Percentiles rank a stretch among this genome's conserved stretches.
Evolutionary conservation across 1,140 invertebrate species (phyloP).

Genomic region (Mactra quadrangularis): DNA sequence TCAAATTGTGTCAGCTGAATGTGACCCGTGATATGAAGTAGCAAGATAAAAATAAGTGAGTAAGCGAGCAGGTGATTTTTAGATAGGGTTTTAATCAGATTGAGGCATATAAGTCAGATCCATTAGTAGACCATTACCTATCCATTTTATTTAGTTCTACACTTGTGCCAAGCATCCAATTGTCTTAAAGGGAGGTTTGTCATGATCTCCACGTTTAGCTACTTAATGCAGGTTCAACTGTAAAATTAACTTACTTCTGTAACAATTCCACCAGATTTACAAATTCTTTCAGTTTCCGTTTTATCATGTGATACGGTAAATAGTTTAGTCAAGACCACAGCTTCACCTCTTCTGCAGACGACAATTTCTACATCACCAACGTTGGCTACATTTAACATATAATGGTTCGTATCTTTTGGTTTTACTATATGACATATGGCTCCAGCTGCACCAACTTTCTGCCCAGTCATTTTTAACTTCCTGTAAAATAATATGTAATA

Average conservation of each 20-base stretch:
- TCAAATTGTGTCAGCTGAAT: no score
- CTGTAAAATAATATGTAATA: slow-evolving; percentile 64
- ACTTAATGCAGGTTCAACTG: no score
- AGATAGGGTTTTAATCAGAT: no score
- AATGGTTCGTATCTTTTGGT: slow-evolving; percentile 63
- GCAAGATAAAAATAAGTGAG: no score
- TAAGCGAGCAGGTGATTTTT: no score
- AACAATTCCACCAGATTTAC: slow-evolving; percentile 81
- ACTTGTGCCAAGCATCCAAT: no score
- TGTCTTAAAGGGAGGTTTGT: no score
- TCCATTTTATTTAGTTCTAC: no score
- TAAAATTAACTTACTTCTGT: slow-evolving; percentile 82
- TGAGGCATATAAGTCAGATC: no score
- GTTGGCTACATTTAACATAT: slow-evolving; percentile 80
- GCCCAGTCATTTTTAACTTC: slow-evolving; percentile 79
- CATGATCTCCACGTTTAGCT: no score
- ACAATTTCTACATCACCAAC: slow-evolving; percentile 83
- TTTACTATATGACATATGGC: slow-evolving; percentile 78
- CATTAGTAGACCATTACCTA: no score
- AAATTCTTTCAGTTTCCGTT: slow-evolving; percentile 79
- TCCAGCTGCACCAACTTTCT: slow-evolving; percentile 81
- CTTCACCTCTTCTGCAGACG: slow-evolving; percentile 77
- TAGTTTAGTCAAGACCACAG: slow-evolving; percentile 75
- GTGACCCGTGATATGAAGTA: no score
- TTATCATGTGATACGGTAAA: slow-evolving; percentile 76